phyloP scores from a whole-genome alignment of 2,888 invertebrate species.

The Dusona sp. region DNA sequence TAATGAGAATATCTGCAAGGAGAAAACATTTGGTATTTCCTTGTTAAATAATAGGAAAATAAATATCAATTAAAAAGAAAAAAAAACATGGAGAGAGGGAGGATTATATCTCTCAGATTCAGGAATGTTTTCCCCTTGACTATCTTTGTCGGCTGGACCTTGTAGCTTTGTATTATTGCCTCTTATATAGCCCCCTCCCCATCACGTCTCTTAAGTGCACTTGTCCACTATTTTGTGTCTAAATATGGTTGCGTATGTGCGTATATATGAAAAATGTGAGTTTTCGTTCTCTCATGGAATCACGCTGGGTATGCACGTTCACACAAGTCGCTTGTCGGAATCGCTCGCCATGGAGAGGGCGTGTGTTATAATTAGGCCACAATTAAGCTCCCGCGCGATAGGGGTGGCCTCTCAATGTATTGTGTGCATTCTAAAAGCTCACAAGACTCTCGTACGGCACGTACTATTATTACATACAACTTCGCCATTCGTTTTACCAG shows the following conservation, averaged over 20 bases:
- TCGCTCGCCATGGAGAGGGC: constrained; percentile 39
- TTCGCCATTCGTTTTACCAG: not conserved
- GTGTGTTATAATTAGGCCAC: constrained; percentile 72
- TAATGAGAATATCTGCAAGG: too few species aligned
- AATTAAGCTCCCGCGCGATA: constrained; percentile 68
- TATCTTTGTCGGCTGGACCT: not conserved
- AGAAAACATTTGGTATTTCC: not conserved
- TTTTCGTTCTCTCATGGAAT: constrained; percentile 3
- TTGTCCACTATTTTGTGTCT: not conserved
- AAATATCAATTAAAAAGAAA: not conserved
- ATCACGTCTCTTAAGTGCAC: not conserved
- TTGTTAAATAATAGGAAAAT: not conserved
- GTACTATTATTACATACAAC: constrained; percentile 15
- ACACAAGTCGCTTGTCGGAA: constrained; percentile 45
- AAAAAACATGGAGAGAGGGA: not conserved
- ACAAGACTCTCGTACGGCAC: constrained; percentile 25
- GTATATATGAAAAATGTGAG: constrained; percentile 1
- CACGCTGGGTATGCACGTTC: constrained; percentile 27
- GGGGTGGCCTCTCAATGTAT: constrained; percentile 53
- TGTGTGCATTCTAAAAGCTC: constrained; percentile 44
- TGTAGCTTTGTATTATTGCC: constrained; percentile 6
- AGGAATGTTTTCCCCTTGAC: not conserved
- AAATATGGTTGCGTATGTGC: not conserved
- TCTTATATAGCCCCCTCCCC: not conserved
- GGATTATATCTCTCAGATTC: not conserved